Conservation (phyloP, 2,888 invertebrate genomes). For the Hartigia nigra region DNA sequence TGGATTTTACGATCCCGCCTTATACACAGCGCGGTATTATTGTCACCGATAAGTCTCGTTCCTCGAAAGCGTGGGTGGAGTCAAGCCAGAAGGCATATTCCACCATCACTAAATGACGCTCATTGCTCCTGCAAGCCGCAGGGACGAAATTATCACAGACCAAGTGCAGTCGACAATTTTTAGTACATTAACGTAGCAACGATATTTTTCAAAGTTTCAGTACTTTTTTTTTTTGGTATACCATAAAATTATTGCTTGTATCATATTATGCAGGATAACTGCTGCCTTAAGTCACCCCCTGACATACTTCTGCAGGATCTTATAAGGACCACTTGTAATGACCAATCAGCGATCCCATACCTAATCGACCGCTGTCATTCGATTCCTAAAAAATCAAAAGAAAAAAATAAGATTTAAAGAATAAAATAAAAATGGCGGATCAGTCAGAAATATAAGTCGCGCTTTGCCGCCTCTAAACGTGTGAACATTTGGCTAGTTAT, state of each 20-base stretch:
- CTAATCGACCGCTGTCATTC: no score
- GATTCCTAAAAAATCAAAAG: no score
- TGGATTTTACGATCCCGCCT: constrained; percentile 48
- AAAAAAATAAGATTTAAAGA: background rate
- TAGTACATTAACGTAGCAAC: background rate
- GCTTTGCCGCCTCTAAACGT: constrained; percentile 11
- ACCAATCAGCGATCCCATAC: no score
- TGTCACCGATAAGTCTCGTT: constrained; percentile 32
- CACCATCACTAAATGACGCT: background rate
- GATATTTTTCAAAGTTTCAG: background rate
- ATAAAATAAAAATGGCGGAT: background rate
- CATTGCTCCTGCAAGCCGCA: background rate
- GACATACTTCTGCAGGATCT: no score
- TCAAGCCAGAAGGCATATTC: background rate
- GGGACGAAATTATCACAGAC: background rate
- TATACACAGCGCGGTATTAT: constrained; percentile 28
- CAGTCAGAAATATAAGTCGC: background rate
- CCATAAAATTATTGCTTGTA: no score
- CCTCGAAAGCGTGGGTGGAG: constrained; percentile 12
- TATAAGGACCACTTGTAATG: no score
- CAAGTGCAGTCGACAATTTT: background rate
- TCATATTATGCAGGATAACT: no score
- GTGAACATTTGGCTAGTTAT: constrained; percentile 56
- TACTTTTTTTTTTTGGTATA: background rate
- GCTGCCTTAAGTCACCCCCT: no score